phyloP scores from a whole-genome alignment of 2,113 vertebrate genomes.

The Dipodomys stephensi region DNA sequence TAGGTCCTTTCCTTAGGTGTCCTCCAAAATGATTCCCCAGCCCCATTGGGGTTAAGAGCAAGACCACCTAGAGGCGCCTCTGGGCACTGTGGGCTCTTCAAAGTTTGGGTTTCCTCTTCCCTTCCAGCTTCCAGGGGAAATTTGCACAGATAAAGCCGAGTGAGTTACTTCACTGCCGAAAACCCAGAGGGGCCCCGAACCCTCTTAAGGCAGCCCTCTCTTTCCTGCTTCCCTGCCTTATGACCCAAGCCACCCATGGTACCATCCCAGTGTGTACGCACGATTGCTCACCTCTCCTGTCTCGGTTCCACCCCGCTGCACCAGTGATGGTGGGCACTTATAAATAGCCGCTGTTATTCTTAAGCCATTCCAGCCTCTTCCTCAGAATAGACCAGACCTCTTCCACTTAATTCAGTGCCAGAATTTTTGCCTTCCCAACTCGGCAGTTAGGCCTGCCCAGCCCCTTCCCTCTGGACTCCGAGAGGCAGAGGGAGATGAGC shows the following conservation, averaged over 20 bases:
- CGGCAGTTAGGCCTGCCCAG: background rate
- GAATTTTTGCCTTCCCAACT: conserved; percentile 18
- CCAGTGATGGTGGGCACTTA: background rate
- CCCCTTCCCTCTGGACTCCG: conserved; percentile 14
- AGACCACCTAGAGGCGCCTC: background rate
- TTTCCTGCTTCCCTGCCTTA: conserved; percentile 3
- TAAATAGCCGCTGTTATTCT: background rate
- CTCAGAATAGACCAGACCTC: conserved; percentile 7
- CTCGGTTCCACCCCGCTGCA: background rate
- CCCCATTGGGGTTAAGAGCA: background rate
- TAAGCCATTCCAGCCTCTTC: conserved; percentile 60
- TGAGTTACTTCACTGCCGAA: conserved; percentile 32
- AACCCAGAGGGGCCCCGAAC: background rate
- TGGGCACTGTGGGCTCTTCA: background rate
- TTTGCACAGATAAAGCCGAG: conserved; percentile 7
- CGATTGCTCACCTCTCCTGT: background rate
- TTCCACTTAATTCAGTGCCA: conserved; percentile 5
- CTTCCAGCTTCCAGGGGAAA: background rate
- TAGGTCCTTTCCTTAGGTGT: background rate
- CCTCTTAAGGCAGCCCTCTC: background rate
- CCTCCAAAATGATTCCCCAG: background rate
- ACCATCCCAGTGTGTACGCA: background rate
- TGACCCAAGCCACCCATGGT: background rate
- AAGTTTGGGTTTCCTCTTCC: conserved; percentile 11
- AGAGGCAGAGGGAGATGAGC: conserved; percentile 17